Base-by-base conservation (phyloP, 2,797 vertebrate genomes). In the Neosilurus hyrtlii region DNA sequence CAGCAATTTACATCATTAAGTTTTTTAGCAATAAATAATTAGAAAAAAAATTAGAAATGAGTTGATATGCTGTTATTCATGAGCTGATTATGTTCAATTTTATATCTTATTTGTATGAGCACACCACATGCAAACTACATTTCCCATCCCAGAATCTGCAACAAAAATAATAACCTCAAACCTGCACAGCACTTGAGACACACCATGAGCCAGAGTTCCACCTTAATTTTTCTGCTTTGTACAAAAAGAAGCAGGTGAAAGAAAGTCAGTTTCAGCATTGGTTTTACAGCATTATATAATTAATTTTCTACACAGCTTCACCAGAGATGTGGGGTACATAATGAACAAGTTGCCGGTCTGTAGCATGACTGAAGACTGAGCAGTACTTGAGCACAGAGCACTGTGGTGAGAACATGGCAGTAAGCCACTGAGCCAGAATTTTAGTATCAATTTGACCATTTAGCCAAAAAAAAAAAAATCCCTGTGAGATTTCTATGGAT, bases 1-100 rank as follows among this genome's bases (percentile, higher is more conserved):
- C 57, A n/a, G 74, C 74, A 76, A 62, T 61, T 62, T 43, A 43
- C 15, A 56, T 61, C 20, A 43, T 61, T 76, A 59, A 57, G 73
- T 75, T 22, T 9, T 75, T 75, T 57, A 59, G 16, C 37, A 35
- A 75, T 59, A 54, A 1, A 0, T 43, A 43, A 61, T 61, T 30
- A 30, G 30, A 30, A 30, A 2, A 30, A 30, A 30, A 2, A 1
- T 30, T 30, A n/a, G 30, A 30, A 30, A 30, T 30, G 1, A 30
- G 30, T 61, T 62, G 30, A 12, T 9, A 49, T 16, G 56, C 11
- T 76, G 56, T 76, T 35, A 24, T 76, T 24, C 22, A 61, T 62
- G 57, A 43, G 35, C 5, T 9, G 35, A 75, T 75, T 37, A 9
- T 22, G 6, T 59, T 75, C 20, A 75, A 30, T 75, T 37, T 30